These are phyloP conservation scores for Megalurothrips usitatus DNA, from an alignment of 2,888 invertebrate genomes.

Conservation along the genomic window DNA sequence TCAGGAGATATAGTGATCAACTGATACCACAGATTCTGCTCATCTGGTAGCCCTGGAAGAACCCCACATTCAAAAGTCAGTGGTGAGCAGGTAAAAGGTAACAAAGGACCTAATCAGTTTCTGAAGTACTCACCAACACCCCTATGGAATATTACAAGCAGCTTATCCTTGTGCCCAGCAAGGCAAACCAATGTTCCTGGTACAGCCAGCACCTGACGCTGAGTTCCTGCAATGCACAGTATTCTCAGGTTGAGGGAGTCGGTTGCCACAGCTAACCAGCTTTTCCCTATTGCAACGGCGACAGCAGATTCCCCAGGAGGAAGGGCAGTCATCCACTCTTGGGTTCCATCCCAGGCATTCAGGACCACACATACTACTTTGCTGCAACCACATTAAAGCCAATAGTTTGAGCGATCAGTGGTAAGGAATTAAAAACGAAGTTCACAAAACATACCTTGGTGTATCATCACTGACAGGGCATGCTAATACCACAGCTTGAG, in stretches of 20 bases:
- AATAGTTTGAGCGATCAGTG: neutral
- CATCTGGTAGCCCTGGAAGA: constrained; percentile 43
- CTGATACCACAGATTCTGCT: constrained; percentile 50
- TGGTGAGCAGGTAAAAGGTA: constrained; percentile 28
- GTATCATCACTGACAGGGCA: constrained; percentile 53
- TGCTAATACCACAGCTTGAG: constrained; percentile 73
- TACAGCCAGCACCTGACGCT: constrained; percentile 68
- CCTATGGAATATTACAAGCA: constrained; percentile 64
- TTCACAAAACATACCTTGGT: constrained; percentile 54
- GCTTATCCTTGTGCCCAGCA: constrained; percentile 56
- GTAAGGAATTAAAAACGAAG: constrained; percentile 38
- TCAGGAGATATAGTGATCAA: constrained; percentile 37
- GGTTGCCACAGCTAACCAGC: constrained; percentile 77
- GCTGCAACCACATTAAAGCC: constrained; percentile 32
- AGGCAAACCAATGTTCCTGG: constrained; percentile 70
- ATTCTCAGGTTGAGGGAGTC: constrained; percentile 70
- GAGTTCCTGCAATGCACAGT: constrained; percentile 81
- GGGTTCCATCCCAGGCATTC: constrained; percentile 46
- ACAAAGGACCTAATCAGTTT: neutral
- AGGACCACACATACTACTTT: constrained; percentile 37
- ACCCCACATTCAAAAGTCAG: constrained; percentile 26
- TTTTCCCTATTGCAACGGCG: constrained; percentile 61
- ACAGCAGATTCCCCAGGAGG: constrained; percentile 73
- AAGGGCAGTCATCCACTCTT: constrained; percentile 80
- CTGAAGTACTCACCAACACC: constrained; percentile 47